Base-by-base conservation (phyloP, 2,113 vertebrate species). In the Nothoprocta perdicaria region DNA sequence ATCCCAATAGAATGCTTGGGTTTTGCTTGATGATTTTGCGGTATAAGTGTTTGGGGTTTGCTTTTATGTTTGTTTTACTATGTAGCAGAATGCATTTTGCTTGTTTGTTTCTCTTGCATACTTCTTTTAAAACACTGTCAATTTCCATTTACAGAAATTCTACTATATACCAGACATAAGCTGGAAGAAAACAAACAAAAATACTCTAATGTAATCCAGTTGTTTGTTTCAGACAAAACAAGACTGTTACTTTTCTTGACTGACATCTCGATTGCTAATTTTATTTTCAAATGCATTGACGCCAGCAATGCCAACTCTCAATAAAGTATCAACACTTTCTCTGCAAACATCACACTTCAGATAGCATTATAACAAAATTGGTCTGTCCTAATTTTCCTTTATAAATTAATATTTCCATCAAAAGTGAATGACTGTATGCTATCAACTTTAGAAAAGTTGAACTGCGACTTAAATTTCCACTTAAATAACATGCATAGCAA, bases 371-470 rank as follows among this genome's bases (percentile, higher is more conserved):
- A 80, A n/a, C 31, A 72, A 33, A 62, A n/a, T 15, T 48, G 24
- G 19, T 23, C 65, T 46, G 69, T 6, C 13, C 14, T 21, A 31
- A 12, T 23, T 80, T 55, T 71, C 27, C 31, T 38, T 86, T 57
- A 67, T 10, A 27, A 18, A 12, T 7, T 31, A 33, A 33, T 74
- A 69, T 6, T 24, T 67, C 8, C 46, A 40, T n/a, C 4, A 57
- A 65, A 86, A 5, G 2, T 57, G 27, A 57, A 55, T 68, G 29
- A 80, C 0, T 0, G 38, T 16, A 52, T 48, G 24, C 31, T 72
- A 29, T 8, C 72, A 86, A 40, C 26, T 29, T 53, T 26, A 81
- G 43, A 80, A 95, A 91, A 90, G 46, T 29, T 52, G 52, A 90
- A 65, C 24, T 5, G 1, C 31, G 73, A 80, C 93, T 81, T 72